phyloP scores from a whole-genome alignment of 2,797 vertebrate genomes.

The Iguana delicatissima region DNA sequence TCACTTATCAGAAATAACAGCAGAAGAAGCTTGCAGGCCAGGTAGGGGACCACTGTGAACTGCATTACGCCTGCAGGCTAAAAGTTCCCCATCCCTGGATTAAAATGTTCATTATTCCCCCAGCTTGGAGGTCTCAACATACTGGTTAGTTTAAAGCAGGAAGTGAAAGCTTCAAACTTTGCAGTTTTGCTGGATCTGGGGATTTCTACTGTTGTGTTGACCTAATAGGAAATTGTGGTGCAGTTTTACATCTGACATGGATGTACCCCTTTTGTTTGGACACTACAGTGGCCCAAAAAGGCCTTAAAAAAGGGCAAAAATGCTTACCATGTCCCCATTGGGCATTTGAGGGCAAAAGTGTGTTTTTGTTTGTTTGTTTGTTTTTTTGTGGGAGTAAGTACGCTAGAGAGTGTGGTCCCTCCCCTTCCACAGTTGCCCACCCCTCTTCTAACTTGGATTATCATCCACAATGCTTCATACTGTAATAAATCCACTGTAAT shows the following conservation, averaged over 20 bases:
- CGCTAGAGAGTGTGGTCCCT: no score
- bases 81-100: background rate
- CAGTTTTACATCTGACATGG: background rate
- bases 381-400: no score
- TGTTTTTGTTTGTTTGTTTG: no score
- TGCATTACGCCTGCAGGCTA: background rate
- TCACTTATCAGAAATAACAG: background rate
- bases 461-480: no score
- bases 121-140: background rate
- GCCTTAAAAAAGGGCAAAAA: no score
- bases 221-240: background rate
- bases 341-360: no score
- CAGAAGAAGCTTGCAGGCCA: background rate
- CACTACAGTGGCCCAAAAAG: no score
- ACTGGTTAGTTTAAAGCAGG: background rate
- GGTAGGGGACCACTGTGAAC: no score
- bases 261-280: background rate
- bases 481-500: no score
- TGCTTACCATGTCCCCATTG: no score
- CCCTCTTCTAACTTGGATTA: no score
- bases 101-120: background rate
- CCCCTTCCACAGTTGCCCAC: no score
- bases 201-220: background rate
- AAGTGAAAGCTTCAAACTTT: background rate
- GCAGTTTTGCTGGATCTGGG: background rate